phyloP scores from a whole-genome alignment of 2,888 invertebrate species.

The Cataglyphis albicans region DNA sequence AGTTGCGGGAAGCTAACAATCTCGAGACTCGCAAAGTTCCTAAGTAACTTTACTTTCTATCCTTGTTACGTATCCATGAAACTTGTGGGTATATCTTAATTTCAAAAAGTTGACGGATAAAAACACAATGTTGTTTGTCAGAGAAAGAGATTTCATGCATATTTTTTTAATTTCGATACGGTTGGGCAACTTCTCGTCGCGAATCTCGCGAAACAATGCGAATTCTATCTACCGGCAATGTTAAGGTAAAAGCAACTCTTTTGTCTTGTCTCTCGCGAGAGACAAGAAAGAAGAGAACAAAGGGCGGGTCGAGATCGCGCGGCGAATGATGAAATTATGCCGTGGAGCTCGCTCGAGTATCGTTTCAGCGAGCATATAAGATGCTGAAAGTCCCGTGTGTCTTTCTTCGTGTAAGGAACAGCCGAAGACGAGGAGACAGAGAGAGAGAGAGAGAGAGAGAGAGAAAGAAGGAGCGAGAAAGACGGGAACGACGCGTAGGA shows the following conservation, averaged over 20 bases:
- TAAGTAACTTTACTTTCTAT: conserved; percentile 2
- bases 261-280: conserved; percentile 26
- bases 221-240: conserved; percentile 35
- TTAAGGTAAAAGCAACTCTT: conserved; percentile 39
- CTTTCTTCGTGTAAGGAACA: conserved; percentile 61
- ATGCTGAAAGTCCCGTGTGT: conserved; percentile 31
- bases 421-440: not conserved
- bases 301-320: conserved; percentile 65
- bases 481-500: conserved; percentile 76
- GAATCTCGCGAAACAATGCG: conserved; percentile 33
- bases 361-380: conserved; percentile 48
- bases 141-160: not conserved
- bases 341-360: conserved; percentile 51
- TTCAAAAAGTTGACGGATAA: not conserved
- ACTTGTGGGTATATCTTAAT: conserved; percentile 25
- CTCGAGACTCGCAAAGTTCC: conserved; percentile 6
- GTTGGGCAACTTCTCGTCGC: conserved; percentile 22
- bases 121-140: not conserved
- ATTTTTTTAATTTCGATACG: not conserved
- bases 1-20: conserved; percentile 20
- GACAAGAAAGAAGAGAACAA: conserved; percentile 36
- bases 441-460: conserved; percentile 2
- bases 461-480: conserved; percentile 22
- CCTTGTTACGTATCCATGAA: not conserved
- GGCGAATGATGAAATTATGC: conserved; percentile 58